A percentile compares a stretch with the other conserved stretches of the same genome.
These are phyloP conservation scores for Centropristis striata DNA, from an alignment of 2,113 vertebrate species.

Conservation along the genomic window DNA sequence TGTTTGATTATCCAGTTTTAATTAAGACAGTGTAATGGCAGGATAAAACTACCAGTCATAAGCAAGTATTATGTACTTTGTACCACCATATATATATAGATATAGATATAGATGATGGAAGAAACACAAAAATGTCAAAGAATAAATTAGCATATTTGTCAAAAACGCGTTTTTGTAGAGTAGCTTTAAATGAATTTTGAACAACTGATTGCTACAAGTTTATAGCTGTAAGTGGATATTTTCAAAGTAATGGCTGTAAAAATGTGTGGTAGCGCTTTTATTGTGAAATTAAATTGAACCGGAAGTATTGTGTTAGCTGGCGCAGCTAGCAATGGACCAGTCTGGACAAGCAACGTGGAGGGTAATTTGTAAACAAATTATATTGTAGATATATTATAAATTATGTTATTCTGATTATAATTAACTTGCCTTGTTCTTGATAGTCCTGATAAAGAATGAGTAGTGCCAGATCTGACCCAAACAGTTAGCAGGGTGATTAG, in stretches of 20 bases:
- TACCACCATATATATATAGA: too few relatives aligned
- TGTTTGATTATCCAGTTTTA: neutral
- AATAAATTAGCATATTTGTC: neutral
- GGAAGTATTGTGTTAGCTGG: constrained; percentile 18
- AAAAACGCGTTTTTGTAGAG: neutral
- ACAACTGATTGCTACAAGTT: neutral
- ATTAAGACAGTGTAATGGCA: neutral
- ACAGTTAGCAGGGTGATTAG: constrained; percentile 19
- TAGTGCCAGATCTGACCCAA: neutral
- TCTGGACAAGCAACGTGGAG: constrained; percentile 27
- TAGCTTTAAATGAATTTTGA: neutral
- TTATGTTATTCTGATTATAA: too few relatives aligned
- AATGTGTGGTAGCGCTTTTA: constrained; percentile 2
- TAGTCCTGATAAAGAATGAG: neutral
- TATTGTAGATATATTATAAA: too few relatives aligned
- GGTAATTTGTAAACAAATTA: constrained; percentile 41
- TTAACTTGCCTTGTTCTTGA: rapidly evolving
- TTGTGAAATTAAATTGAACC: constrained; percentile 32
- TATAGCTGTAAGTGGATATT: neutral
- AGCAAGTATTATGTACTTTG: too few relatives aligned
- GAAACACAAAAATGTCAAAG: neutral
- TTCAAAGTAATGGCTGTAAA: neutral
- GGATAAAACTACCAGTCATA: neutral
- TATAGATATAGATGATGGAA: neutral
- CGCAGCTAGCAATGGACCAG: constrained; percentile 59